Percentiles rank a stretch among this genome's conserved stretches.
These are phyloP conservation scores for Drosophila borborema DNA, from an alignment of 2,888 invertebrate species.

Conservation along the genomic window DNA sequence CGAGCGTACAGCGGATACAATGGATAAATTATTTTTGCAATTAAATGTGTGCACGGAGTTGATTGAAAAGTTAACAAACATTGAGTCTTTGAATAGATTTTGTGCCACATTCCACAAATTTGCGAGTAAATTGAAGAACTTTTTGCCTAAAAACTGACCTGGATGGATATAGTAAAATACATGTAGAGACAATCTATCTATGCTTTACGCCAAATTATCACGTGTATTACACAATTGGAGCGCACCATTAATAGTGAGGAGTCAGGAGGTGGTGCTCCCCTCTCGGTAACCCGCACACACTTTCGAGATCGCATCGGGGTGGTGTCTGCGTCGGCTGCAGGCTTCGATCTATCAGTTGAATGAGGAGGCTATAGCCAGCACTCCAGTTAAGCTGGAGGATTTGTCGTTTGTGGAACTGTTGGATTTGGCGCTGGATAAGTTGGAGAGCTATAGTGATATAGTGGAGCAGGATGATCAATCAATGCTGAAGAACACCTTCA, in stretches of 20 bases:
- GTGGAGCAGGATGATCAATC: constrained; percentile 14
- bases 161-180: constrained; percentile 48
- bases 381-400: constrained; percentile 57
- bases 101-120: constrained; percentile 79
- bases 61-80: constrained; percentile 35
- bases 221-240: constrained; percentile 82
- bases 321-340: constrained; percentile 80
- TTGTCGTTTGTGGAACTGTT: constrained; percentile 79
- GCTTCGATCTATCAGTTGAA: constrained; percentile 36
- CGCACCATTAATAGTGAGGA: constrained; percentile 74
- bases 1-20: constrained; percentile 4
- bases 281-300: constrained; percentile 74
- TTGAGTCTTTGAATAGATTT: constrained; percentile 75
- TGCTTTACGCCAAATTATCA: constrained; percentile 82
- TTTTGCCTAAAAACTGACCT: constrained; percentile 46
- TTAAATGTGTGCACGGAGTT: constrained; percentile 49
- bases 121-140: constrained; percentile 73
- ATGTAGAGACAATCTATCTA: constrained; percentile 77
- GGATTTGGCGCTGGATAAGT: constrained; percentile 74
- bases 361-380: constrained; percentile 19
- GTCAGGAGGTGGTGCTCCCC: constrained; percentile 28
- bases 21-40: constrained; percentile 46
- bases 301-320: constrained; percentile 83
- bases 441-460: constrained; percentile 74
- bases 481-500: constrained; percentile 54